Base-by-base conservation (phyloP, 2,888 invertebrate species). In the Campopleginae sp. region DNA sequence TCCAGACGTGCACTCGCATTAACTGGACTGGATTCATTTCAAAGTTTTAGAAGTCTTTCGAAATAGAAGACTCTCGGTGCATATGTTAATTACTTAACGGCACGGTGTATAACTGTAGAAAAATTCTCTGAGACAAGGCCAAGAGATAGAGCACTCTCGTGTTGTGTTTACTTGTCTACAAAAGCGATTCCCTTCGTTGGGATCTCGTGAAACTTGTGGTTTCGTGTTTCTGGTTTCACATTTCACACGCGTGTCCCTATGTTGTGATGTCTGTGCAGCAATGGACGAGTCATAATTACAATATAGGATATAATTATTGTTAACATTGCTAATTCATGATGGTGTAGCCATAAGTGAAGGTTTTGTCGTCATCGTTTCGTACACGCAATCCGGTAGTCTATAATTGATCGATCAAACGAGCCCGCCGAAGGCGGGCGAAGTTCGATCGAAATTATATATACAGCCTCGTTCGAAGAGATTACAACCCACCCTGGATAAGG, bases 51-150 rank as follows among this genome's bases (percentile, higher is more conserved):
- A 76, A 66, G 23, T 77, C 48, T 71, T 27, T 27, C 74, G 27
- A 14, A 44, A 27, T 48, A 58, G 14, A 44, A 48, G 17, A 44
- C 42, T 76, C 63, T 74, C 68, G 71, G 19, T 78, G 82, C 68
- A 71, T 75, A 85, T 79, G 85, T 79, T 85, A 79, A 82, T 76
- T 71, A 81, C 80, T 87, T 87, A 88, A 87, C 87, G 88, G 86
- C 81, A 83, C 81, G 81, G 71, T 76, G 83, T 87, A 88, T 87
- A 88, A 87, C 88, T 87, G 87, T 88, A 86, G 66, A 75, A 85
- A 80, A 81, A 86, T 84, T 63, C 61, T 85, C 71, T 79, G 63
- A 86, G 78, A 74, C 38, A 82, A 83, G 83, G 85, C 75, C 77
- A 23, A 70, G 58, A 71, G 46, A 61, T 27, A 61, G 54, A 54